A percentile compares a stretch with the other conserved stretches of the same genome.
phyloP scores from a whole-genome alignment of 2,888 invertebrate genomes.

The Phalera bucephala region DNA sequence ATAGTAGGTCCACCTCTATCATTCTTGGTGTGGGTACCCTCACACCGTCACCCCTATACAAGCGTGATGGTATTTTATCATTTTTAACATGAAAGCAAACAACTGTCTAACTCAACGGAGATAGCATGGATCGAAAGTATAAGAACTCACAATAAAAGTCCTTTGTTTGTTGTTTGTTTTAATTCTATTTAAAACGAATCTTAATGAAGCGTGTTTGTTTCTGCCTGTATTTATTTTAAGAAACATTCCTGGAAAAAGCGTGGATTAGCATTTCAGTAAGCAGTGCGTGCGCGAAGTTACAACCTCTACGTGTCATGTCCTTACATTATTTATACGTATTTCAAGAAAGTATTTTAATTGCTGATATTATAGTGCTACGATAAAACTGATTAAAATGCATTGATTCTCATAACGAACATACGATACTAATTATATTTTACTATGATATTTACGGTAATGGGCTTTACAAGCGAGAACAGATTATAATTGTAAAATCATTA shows the following conservation, averaged over 20 bases:
- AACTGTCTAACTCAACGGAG: too few relatives aligned
- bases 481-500: too few relatives aligned
- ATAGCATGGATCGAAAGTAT: background rate
- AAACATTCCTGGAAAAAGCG: slow-evolving; percentile 10
- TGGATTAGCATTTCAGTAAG: slow-evolving; percentile 17
- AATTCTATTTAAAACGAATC: slow-evolving; percentile 1
- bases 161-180: background rate
- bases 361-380: slow-evolving; percentile 7
- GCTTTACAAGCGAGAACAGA: too few relatives aligned
- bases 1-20: too few relatives aligned
- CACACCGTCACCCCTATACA: too few relatives aligned
- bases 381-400: background rate
- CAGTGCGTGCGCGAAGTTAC: slow-evolving; percentile 17
- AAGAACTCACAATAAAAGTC: background rate
- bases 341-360: slow-evolving; percentile 18
- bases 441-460: too few relatives aligned
- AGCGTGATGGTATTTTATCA: too few relatives aligned
- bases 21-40: too few relatives aligned
- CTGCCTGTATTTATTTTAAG: slow-evolving; percentile 6
- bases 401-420: too few relatives aligned
- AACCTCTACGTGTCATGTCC: slow-evolving; percentile 20
- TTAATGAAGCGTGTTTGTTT: slow-evolving; percentile 4
- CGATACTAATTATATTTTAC: too few relatives aligned
- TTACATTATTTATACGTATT: slow-evolving; percentile 22
- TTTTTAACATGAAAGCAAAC: too few relatives aligned